These are phyloP conservation scores for Hypena proboscidalis DNA, from an alignment of 2,888 invertebrate species.

Conservation along the genomic window DNA sequence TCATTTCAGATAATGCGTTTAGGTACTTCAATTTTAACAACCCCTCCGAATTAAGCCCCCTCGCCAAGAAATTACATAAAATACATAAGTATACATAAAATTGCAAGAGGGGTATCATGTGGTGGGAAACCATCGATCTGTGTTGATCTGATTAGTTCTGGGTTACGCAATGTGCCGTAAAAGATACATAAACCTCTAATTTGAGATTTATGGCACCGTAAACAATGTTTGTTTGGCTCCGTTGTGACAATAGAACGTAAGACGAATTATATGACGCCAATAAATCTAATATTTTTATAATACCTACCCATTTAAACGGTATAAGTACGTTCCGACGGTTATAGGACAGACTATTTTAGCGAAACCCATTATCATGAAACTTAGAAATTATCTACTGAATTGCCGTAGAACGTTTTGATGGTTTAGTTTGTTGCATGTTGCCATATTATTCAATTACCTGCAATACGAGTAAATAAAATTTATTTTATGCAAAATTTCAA, in stretches of 20 bases:
- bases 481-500: too few species aligned
- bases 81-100: conserved; percentile 45
- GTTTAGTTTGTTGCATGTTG: too few species aligned
- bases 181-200: conserved; percentile 66
- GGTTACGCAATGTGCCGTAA: conserved; percentile 63
- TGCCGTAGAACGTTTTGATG: too few species aligned
- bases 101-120: conserved; percentile 43
- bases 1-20: conserved; percentile 30
- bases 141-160: conserved; percentile 70
- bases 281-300: conserved; percentile 6
- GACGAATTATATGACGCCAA: conserved; percentile 9
- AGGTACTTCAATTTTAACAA: conserved; percentile 42
- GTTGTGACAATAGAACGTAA: conserved; percentile 53
- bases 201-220: conserved; percentile 73
- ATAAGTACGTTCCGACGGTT: too few species aligned
- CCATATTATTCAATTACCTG: too few species aligned
- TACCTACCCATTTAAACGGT: neutral
- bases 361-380: too few species aligned
- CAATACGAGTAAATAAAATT: too few species aligned
- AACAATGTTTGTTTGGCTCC: conserved; percentile 66
- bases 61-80: conserved; percentile 43
- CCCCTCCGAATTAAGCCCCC: conserved; percentile 49
- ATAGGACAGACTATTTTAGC: too few species aligned
- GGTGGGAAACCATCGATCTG: conserved; percentile 57
- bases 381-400: too few species aligned